Conservation (phyloP, 2,113 vertebrate species). For the Macaca mulatta region DNA sequence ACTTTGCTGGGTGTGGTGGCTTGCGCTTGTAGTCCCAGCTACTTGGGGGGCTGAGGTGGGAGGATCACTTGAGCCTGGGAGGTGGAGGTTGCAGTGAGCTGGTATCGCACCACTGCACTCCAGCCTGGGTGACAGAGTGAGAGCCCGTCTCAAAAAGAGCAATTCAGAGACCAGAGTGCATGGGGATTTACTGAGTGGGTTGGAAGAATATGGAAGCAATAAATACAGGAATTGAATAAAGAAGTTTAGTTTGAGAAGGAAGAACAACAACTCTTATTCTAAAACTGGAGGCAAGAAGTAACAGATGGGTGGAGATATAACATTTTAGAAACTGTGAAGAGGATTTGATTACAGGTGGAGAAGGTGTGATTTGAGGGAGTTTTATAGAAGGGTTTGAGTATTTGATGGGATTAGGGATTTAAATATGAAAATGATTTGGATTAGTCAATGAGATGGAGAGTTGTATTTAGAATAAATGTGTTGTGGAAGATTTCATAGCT, state of each 20-base stretch:
- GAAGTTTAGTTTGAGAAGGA: conserved; percentile 46
- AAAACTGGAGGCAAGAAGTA: conserved; percentile 41
- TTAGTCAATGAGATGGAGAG: conserved; percentile 48
- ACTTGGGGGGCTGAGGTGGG: too few species aligned
- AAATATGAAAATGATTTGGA: conserved; percentile 43
- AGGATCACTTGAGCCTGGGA: too few species aligned
- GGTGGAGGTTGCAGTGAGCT: too few species aligned
- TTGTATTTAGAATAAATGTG: conserved; percentile 53
- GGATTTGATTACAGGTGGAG: conserved; percentile 50
- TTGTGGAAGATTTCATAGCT: conserved; percentile 30
- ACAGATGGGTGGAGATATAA: neutral
- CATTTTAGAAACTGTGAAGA: conserved; percentile 55
- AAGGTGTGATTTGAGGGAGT: conserved; percentile 50
- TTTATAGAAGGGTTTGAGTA: conserved; percentile 37
- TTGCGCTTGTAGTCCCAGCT: too few species aligned
- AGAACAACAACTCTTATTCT: conserved; percentile 5
- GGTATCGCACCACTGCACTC: too few species aligned
- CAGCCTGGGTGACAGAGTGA: too few species aligned
- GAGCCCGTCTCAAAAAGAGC: neutral
- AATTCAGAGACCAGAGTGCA: neutral
- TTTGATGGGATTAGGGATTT: conserved; percentile 51
- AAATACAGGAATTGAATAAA: conserved; percentile 22
- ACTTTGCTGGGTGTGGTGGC: too few species aligned
- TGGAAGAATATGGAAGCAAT: conserved; percentile 20
- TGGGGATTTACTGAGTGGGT: neutral